Evolutionary conservation across 2,797 vertebrate species (phyloP).

Genomic region (Ciconia nigra): DNA sequence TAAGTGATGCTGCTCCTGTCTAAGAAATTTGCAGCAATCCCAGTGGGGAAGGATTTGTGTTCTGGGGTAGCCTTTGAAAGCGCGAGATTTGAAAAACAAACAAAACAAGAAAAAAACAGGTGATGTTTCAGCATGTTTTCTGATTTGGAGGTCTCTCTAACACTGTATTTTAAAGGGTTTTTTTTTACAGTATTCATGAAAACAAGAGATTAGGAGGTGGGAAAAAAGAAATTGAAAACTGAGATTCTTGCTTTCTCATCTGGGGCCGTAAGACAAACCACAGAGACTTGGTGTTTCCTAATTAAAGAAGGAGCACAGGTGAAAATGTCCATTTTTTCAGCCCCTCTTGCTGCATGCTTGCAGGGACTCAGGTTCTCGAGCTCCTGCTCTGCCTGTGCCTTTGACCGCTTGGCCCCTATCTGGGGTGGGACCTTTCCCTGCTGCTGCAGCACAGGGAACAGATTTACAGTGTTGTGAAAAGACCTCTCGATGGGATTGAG

Average conservation of each 20-base stretch:
- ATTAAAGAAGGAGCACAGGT: accelerated
- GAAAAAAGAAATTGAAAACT: neutral
- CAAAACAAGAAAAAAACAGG: neutral
- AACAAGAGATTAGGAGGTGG: neutral
- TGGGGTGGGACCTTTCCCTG: neutral
- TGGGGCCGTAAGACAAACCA: neutral
- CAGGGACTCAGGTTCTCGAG: neutral
- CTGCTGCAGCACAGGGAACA: neutral
- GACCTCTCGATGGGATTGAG: accelerated
- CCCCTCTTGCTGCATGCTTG: accelerated
- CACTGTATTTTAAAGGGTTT: accelerated
- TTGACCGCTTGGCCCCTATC: accelerated
- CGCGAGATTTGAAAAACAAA: neutral
- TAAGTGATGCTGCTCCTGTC: neutral
- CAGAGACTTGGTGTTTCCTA: neutral
- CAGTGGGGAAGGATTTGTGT: neutral
- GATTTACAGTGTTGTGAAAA: neutral
- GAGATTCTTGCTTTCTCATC: neutral
- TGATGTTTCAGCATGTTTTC: neutral
- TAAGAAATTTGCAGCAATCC: neutral
- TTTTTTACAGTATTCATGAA: neutral
- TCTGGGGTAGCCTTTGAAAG: neutral
- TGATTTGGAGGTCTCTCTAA: neutral
- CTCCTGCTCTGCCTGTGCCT: neutral
- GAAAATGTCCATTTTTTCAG: neutral